Evolutionary conservation across 2,797 vertebrate genomes (phyloP).

Genomic region (Pagetopsis macropterus): DNA sequence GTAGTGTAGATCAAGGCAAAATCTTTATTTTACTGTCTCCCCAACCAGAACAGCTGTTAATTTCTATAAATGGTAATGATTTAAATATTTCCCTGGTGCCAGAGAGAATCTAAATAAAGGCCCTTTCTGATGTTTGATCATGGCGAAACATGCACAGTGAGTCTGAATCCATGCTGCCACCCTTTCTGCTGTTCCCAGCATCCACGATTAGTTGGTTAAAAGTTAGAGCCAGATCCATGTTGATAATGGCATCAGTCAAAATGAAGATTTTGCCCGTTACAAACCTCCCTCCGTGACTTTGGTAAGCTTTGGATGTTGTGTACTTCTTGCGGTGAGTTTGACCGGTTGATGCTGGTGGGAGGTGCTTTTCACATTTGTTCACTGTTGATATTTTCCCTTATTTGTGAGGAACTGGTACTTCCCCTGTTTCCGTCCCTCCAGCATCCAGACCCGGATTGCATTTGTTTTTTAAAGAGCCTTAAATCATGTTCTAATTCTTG

Average conservation of each 20-base stretch:
- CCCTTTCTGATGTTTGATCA: constrained; percentile 24
- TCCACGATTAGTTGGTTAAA: too few species aligned
- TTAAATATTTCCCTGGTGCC: constrained; percentile 20
- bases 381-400: constrained; percentile 79
- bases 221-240: constrained; percentile 5
- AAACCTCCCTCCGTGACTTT: constrained; percentile 83
- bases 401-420: constrained; percentile 78
- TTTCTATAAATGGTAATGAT: constrained; percentile 14
- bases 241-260: constrained; percentile 61
- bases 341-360: constrained; percentile 82
- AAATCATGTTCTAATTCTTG: not conserved
- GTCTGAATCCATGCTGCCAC: constrained; percentile 23
- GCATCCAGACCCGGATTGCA: constrained; percentile 30
- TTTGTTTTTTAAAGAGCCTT: not conserved
- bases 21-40: constrained; percentile 83
- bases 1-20: constrained; percentile 85
- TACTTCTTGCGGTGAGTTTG: constrained; percentile 84
- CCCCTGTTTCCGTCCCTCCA: constrained; percentile 57
- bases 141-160: constrained; percentile 21
- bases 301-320: constrained; percentile 88
- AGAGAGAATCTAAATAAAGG: constrained; percentile 31
- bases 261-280: constrained; percentile 86
- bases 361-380: constrained; percentile 80
- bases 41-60: constrained; percentile 38
- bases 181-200: constrained; percentile 1